Evolutionary conservation across 2,797 vertebrate species (phyloP).

Genomic region (Oreochromis mossambicus): DNA sequence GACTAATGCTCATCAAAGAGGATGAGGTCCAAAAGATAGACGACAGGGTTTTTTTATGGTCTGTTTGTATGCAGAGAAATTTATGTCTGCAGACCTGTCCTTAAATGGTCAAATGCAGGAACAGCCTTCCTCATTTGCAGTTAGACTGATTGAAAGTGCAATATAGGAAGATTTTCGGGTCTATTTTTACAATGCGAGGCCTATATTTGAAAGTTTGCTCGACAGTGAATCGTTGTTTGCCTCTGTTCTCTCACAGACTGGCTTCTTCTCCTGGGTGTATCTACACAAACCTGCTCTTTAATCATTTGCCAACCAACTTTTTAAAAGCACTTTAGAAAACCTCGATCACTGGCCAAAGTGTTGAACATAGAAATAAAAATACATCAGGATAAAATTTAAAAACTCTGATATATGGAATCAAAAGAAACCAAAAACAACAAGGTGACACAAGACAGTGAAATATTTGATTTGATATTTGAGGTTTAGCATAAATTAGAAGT

Average conservation of each 20-base stretch:
- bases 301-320: not conserved
- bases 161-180: not conserved
- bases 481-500: not conserved
- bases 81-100: not conserved
- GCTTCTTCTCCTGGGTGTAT: not conserved
- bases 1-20: not conserved
- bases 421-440: not conserved
- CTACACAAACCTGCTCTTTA: not conserved
- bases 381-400: fast-evolving
- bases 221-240: not conserved
- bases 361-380: not conserved
- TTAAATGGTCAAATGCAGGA: not conserved
- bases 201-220: not conserved
- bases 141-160: not conserved
- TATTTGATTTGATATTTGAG: not conserved
- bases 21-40: not conserved
- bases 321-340: not conserved
- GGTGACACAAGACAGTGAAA: not conserved
- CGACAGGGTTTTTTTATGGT: not conserved
- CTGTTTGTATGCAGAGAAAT: constrained; percentile 1
- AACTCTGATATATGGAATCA: not conserved
- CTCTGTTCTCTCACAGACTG: not conserved
- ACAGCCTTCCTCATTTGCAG: not conserved
- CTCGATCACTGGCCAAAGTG: not conserved
- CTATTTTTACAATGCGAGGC: not conserved